These are phyloP conservation scores for Netelia virgata DNA, from an alignment of 2,888 invertebrate genomes.

Conservation along the genomic window DNA sequence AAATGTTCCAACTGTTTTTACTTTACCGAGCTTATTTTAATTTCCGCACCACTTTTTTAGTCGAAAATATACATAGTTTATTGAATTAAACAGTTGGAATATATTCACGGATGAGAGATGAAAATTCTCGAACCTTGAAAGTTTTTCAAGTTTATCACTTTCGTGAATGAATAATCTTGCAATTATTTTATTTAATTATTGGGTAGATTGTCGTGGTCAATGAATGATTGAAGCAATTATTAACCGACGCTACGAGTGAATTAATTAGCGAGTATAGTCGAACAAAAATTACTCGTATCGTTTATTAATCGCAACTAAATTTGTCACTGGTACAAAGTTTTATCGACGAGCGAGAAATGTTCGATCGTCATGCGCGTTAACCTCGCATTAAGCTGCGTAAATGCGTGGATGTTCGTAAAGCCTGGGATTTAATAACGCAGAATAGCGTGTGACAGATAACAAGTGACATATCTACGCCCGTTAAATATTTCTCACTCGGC, in stretches of 20 bases:
- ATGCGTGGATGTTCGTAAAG: constrained; percentile 19
- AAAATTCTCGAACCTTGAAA: too few relatives aligned
- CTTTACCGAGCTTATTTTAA: too few relatives aligned
- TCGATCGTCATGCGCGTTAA: constrained; percentile 1
- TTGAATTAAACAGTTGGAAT: too few relatives aligned
- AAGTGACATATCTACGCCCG: constrained; percentile 72
- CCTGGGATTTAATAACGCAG: constrained; percentile 5
- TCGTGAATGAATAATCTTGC: too few relatives aligned
- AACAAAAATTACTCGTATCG: background rate
- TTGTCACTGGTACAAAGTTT: background rate
- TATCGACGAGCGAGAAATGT: background rate
- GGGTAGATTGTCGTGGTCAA: background rate
- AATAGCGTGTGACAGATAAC: constrained; percentile 66
- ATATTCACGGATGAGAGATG: too few relatives aligned
- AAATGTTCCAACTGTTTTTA: constrained; percentile 22
- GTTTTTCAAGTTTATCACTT: too few relatives aligned
- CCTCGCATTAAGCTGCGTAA: constrained; percentile 12
- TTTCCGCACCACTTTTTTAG: too few relatives aligned
- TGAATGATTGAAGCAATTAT: background rate
- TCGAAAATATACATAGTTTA: too few relatives aligned
- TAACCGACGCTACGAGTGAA: background rate
- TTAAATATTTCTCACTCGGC: constrained; percentile 42
- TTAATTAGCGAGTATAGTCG: background rate
- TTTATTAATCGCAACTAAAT: constrained; percentile 21
- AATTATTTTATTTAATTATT: background rate